Percentiles rank a stretch among this genome's conserved stretches.
Evolutionary conservation across 2,888 invertebrate genomes (phyloP).

Genomic region (Tinea semifulvella): DNA sequence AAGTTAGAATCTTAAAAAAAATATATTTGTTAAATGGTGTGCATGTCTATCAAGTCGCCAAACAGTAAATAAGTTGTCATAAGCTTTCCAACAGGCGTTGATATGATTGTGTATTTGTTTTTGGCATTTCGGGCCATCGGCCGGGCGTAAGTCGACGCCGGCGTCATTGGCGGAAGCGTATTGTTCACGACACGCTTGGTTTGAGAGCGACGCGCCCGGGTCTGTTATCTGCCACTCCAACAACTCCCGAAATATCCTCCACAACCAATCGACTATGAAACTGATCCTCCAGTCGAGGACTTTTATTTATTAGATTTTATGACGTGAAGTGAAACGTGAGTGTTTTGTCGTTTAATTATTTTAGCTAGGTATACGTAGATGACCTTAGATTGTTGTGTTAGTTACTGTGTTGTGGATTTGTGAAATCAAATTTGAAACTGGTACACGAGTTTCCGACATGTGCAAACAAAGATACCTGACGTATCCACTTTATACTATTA

Average conservation of each 20-base stretch:
- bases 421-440: neutral
- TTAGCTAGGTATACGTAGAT: no score
- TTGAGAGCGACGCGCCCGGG: conserved; percentile 2
- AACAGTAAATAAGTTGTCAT: no score
- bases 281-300: conserved; percentile 10
- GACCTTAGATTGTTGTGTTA: no score
- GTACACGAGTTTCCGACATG: neutral
- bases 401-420: no score
- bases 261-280: conserved; percentile 14
- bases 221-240: conserved; percentile 13
- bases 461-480: neutral
- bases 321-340: conserved; percentile 6
- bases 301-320: neutral
- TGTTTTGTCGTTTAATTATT: neutral
- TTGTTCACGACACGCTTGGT: conserved; percentile 24
- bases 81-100: neutral
- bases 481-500: neutral
- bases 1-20: no score
- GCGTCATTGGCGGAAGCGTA: conserved; percentile 42
- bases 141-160: conserved; percentile 22
- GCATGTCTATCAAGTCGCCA: no score
- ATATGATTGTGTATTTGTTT: conserved; percentile 4
- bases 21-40: no score
- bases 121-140: conserved; percentile 7
- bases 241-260: conserved; percentile 16